Conservation (phyloP, 2,113 vertebrate genomes). For the Percopsis transmontana region DNA sequence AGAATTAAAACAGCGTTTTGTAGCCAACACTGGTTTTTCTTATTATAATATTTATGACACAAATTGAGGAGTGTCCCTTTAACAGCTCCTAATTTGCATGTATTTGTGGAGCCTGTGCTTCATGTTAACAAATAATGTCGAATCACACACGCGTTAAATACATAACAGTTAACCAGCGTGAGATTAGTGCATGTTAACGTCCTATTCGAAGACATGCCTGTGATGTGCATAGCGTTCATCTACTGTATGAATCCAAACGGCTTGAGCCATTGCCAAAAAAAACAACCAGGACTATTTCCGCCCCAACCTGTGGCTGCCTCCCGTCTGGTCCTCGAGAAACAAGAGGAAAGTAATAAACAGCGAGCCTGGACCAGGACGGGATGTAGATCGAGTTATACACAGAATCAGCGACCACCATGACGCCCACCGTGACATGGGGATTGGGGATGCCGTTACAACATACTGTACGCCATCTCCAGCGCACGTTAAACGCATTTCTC, state of each 20-base stretch:
- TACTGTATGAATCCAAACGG: not conserved
- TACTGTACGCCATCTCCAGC: conserved; percentile 11
- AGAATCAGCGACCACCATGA: conserved; percentile 73
- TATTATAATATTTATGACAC: too few relatives aligned
- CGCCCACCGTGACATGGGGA: conserved; percentile 32
- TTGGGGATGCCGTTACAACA: conserved; percentile 42
- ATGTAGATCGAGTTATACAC: conserved; percentile 13
- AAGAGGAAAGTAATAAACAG: conserved; percentile 37
- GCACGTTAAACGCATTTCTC: conserved; percentile 4
- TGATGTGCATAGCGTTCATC: not conserved
- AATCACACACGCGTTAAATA: too few relatives aligned
- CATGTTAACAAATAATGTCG: too few relatives aligned
- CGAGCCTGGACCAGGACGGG: conserved; percentile 9
- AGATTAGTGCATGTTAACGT: not conserved
- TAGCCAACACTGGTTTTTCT: too few relatives aligned
- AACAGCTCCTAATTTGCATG: too few relatives aligned
- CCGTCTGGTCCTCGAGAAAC: conserved; percentile 7
- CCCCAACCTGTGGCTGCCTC: conserved; percentile 73
- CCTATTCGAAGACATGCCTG: not conserved
- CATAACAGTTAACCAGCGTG: not conserved
- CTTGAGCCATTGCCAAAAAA: conserved; percentile 4
- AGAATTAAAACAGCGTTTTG: too few relatives aligned
- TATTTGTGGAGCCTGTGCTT: too few relatives aligned
- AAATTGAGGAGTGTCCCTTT: too few relatives aligned
- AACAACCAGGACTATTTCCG: not conserved